phyloP scores from a whole-genome alignment of 2,888 invertebrate genomes.

The Chirona hameri region DNA sequence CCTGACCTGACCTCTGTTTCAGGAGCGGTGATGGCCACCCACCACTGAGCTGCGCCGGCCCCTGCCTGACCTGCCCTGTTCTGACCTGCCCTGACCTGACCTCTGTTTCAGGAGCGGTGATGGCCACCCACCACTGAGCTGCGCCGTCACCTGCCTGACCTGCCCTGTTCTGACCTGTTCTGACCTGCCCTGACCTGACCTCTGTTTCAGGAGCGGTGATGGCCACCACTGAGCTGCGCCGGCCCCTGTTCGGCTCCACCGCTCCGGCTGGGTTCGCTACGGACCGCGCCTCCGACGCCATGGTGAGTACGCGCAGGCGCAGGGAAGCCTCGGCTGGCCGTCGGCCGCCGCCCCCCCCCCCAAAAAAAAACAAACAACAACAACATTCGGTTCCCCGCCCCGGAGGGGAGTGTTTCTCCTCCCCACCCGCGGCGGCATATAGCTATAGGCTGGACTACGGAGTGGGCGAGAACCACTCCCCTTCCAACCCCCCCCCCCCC shows the following conservation, averaged over 20 bases:
- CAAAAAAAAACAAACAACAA: too few species aligned
- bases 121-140: not conserved
- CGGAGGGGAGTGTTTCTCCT: too few species aligned
- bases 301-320: not conserved
- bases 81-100: not conserved
- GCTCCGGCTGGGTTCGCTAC: not conserved
- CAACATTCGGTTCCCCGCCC: too few species aligned
- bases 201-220: not conserved
- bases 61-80: not conserved
- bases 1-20: not conserved
- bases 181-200: not conserved
- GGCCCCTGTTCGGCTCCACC: not conserved
- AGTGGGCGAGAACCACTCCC: too few species aligned
- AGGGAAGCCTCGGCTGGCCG: too few species aligned
- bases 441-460: too few species aligned
- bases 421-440: too few species aligned
- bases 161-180: not conserved
- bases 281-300: not conserved
- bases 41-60: not conserved
- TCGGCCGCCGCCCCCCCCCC: too few species aligned
- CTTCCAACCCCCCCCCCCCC: too few species aligned
- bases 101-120: not conserved
- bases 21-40: slow-evolving; percentile 1
- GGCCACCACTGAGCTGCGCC: slow-evolving; percentile 9
- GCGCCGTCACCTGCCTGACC: not conserved